Base-by-base conservation (phyloP, 2,113 vertebrate species). In the Heterocephalus glaber region DNA sequence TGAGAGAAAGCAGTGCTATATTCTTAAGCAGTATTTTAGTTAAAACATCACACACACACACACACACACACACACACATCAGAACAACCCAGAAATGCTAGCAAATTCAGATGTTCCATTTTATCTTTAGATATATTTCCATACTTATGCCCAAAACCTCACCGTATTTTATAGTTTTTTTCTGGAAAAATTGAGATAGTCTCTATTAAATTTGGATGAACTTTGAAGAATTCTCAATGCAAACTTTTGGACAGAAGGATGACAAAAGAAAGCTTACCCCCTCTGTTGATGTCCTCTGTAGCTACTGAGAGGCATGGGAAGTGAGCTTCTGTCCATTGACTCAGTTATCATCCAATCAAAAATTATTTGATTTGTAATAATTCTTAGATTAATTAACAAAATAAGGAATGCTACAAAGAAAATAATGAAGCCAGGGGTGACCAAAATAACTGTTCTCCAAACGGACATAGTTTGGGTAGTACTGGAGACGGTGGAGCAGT, bases 101-200 rank as follows among this genome's bases (percentile, higher is more conserved):
- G 74, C 5, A 77, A 86, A 93, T 91, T 93, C 60, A 76, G 56
- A 86, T 76, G 66, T 91, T 95, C 72, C 35, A 19, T 20, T 86
- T 97, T 95, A 93, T 89, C 95, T 96, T 96, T 94, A 97, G 70
- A 52, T 83, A 49, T 56, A 89, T 90, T 92, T 90, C 47, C 63
- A 52, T 92, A 79, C n/a, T 95, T 44, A n/a, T 65, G 61, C 33
- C 35, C 11, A 70, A 95, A 94, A 44, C 17, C 47, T 2, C 41
- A 81, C 81, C 70, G 44, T 33, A 92, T 91, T 60, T 94, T 90
- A 72, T 72, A 44, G 24, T 2, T 65, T 68, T 92, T 76, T 30
- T 1, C 19, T 52, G 28, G 17, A 79, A 81, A 92, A 91, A 85
- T 85, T 35, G 65, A 94, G 76, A 61, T 94, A 92, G 68, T 70